A percentile compares a stretch with the other conserved stretches of the same genome.
These are phyloP conservation scores for Coracopsis vasa DNA, from an alignment of 2,113 vertebrate genomes.

Conservation along the genomic window DNA sequence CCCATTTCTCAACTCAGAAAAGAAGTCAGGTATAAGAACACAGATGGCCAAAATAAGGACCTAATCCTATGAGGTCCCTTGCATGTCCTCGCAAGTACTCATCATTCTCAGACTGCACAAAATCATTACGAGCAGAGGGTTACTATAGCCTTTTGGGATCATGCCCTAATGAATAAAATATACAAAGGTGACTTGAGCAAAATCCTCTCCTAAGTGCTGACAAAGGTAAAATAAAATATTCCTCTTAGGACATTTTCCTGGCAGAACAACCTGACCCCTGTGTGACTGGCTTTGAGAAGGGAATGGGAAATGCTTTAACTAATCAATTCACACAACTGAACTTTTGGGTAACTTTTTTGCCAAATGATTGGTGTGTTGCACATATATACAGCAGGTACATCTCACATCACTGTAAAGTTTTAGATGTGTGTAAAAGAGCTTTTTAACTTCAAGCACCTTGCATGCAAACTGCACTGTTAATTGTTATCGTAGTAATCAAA, in stretches of 20 bases:
- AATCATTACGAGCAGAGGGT: not conserved
- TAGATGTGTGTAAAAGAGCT: not conserved
- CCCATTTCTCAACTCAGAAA: not conserved
- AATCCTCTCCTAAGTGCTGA: slow-evolving; percentile 18
- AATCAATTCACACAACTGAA: not conserved
- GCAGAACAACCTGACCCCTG: slow-evolving; percentile 32
- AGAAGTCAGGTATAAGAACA: not conserved
- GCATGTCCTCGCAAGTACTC: not conserved
- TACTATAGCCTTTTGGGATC: not conserved
- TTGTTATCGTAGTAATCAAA: not conserved
- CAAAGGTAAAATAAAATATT: slow-evolving; percentile 42
- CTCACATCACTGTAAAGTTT: not conserved
- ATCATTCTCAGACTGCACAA: not conserved
- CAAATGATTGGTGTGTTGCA: not conserved
- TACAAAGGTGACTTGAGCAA: slow-evolving; percentile 26
- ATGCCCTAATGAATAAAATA: slow-evolving; percentile 45
- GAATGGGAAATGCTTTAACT: not conserved
- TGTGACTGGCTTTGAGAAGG: not conserved
- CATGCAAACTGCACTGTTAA: not conserved
- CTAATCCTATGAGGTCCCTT: not conserved
- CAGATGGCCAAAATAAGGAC: not conserved
- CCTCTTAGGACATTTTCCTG: slow-evolving; percentile 28
- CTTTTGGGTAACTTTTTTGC: not conserved
- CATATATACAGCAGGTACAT: not conserved
- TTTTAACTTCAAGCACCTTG: not conserved